Conservation (phyloP, 2,797 vertebrate genomes). For the Spondyliosoma cantharus region DNA sequence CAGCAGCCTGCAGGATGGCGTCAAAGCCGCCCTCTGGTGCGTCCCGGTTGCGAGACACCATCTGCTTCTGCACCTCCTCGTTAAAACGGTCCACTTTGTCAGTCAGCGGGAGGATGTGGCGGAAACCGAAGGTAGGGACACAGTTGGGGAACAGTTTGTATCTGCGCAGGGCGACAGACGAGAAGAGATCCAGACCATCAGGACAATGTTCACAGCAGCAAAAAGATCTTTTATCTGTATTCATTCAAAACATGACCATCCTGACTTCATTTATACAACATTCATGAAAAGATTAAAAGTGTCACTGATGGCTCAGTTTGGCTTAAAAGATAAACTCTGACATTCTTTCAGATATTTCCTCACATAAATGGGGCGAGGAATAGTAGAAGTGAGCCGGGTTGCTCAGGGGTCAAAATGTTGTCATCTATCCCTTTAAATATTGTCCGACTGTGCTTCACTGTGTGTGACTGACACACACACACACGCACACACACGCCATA, state of each 20-base stretch:
- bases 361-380: background rate
- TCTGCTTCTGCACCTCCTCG: slow-evolving; percentile 95
- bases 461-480: slow-evolving; percentile 45
- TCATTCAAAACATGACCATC: background rate
- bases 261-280: background rate
- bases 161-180: slow-evolving; percentile 72
- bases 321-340: background rate
- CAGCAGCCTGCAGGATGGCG: slow-evolving; percentile 94
- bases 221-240: background rate
- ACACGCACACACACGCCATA: slow-evolving; percentile 46
- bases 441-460: slow-evolving; percentile 20
- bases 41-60: slow-evolving; percentile 96
- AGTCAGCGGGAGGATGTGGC: slow-evolving; percentile 93
- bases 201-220: background rate
- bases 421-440: slow-evolving; percentile 42
- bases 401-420: slow-evolving; percentile 11
- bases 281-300: background rate
- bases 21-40: slow-evolving; percentile 97
- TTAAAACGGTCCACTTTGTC: slow-evolving; percentile 96
- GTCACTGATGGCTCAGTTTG: background rate
- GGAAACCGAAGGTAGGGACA: slow-evolving; percentile 95
- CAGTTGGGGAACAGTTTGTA: slow-evolving; percentile 96
- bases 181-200: background rate
- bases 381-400: slow-evolving; percentile 5
- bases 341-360: background rate